phyloP scores from a whole-genome alignment of 2,888 invertebrate genomes.

The Lepidocyrtinus sp. region DNA sequence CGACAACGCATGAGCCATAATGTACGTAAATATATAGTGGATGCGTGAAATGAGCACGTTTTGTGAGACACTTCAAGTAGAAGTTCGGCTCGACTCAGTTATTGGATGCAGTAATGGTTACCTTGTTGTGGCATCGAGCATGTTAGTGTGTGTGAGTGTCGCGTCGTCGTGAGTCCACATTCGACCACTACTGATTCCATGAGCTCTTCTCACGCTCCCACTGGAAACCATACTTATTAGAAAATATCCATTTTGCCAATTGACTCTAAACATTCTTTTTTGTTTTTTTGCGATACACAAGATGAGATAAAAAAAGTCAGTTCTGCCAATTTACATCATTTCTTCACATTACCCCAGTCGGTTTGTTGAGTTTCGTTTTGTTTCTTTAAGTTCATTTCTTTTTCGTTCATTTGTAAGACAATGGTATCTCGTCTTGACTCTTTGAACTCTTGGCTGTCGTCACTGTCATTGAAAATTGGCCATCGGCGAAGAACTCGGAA shows the following conservation, averaged over 20 bases:
- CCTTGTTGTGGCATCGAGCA: no score
- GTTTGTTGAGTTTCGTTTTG: not conserved
- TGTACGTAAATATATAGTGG: slow-evolving; percentile 1
- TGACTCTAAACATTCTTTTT: no score
- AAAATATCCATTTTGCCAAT: not conserved
- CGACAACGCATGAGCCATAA: not conserved
- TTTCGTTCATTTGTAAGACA: slow-evolving; percentile 15
- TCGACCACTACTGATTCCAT: slow-evolving; percentile 32
- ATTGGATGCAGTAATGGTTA: no score
- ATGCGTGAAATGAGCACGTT: no score
- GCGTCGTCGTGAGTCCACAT: slow-evolving; percentile 50
- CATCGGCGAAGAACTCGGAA: slow-evolving; percentile 69
- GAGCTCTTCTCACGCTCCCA: not conserved
- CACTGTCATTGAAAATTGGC: slow-evolving; percentile 70
- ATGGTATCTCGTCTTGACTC: slow-evolving; percentile 70
- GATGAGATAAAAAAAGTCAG: no score
- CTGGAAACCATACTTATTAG: not conserved
- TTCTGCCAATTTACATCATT: no score
- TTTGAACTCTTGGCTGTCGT: slow-evolving; percentile 70
- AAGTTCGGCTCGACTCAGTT: not conserved
- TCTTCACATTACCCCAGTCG: not conserved
- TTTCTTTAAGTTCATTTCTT: not conserved
- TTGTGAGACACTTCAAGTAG: not conserved
- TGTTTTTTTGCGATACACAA: no score
- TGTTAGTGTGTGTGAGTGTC: slow-evolving; percentile 6